These are phyloP conservation scores for Daubentonia madagascariensis DNA, from an alignment of 2,113 vertebrate species.

Conservation along the genomic window DNA sequence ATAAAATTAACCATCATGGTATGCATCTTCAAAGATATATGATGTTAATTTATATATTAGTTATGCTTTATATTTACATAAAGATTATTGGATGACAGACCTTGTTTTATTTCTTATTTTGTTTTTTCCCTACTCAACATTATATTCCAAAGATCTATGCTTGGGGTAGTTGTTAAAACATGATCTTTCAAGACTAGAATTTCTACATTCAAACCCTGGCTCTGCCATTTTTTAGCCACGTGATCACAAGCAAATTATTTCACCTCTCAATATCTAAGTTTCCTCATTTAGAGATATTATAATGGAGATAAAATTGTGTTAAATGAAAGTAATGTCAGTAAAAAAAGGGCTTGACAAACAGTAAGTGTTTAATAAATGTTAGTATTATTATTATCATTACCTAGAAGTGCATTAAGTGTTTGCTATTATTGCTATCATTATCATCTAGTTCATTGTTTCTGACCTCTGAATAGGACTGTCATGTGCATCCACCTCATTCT, in stretches of 20 bases:
- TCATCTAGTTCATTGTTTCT: not conserved
- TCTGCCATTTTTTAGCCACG: not conserved
- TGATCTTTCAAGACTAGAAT: not conserved
- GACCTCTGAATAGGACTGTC: not conserved
- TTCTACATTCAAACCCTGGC: not conserved
- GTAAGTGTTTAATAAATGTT: not conserved
- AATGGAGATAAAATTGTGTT: not conserved
- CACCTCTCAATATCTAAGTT: not conserved
- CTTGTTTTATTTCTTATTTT: not conserved
- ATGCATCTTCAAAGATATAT: not conserved
- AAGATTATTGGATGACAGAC: not conserved
- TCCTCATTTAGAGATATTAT: not conserved
- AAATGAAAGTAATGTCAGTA: not conserved
- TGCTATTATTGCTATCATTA: not conserved
- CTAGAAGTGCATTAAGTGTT: not conserved
- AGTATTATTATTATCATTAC: not conserved
- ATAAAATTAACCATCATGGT: not conserved
- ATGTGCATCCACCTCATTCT: not conserved
- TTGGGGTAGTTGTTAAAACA: not conserved
- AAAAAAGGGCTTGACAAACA: not conserved
- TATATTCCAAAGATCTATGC: not conserved
- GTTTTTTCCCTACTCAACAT: not conserved
- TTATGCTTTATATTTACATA: not conserved
- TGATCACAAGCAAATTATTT: not conserved
- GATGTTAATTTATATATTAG: not conserved